phyloP scores from a whole-genome alignment of 2,113 vertebrate genomes.

The Megalops atlanticus region DNA sequence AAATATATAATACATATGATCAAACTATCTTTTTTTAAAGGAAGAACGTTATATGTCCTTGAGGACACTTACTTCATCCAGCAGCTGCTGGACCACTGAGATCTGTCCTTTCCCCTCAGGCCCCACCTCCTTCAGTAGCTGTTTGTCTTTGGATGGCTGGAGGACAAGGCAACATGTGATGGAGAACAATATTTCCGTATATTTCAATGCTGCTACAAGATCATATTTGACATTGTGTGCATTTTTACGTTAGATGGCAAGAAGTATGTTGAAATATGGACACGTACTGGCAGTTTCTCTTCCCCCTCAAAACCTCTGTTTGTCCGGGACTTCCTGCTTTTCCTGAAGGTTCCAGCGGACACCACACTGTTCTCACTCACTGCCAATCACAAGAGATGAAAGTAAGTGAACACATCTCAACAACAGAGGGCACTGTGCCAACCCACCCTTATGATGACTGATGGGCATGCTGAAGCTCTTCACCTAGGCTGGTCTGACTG shows the following conservation, averaged over 20 bases:
- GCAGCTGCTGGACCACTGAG: conserved; percentile 71
- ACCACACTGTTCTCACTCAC: conserved; percentile 54
- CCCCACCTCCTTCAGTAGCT: conserved; percentile 74
- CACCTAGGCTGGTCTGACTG: conserved; percentile 64
- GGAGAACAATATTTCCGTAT: not conserved
- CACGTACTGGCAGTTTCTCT: conserved; percentile 60
- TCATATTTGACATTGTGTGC: no score
- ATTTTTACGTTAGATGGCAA: no score
- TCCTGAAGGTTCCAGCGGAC: conserved; percentile 42
- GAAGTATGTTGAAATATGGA: not conserved
- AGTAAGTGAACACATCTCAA: not conserved
- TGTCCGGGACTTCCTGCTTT: conserved; percentile 51
- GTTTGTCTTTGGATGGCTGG: conserved; percentile 64
- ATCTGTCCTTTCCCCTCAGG: conserved; percentile 65
- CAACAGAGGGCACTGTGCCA: not conserved
- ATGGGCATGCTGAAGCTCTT: conserved; percentile 38
- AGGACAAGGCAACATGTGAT: conserved; percentile 12
- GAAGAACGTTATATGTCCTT: no score
- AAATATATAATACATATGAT: no score
- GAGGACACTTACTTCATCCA: conserved; percentile 75
- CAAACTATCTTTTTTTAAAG: no score
- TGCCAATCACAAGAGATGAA: conserved; percentile 44
- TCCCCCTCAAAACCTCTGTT: conserved; percentile 44
- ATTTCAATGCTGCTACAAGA: not conserved
- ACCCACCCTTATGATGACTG: not conserved